phyloP scores from a whole-genome alignment of 1,140 invertebrate genomes.

The Zaprionus taronus region DNA sequence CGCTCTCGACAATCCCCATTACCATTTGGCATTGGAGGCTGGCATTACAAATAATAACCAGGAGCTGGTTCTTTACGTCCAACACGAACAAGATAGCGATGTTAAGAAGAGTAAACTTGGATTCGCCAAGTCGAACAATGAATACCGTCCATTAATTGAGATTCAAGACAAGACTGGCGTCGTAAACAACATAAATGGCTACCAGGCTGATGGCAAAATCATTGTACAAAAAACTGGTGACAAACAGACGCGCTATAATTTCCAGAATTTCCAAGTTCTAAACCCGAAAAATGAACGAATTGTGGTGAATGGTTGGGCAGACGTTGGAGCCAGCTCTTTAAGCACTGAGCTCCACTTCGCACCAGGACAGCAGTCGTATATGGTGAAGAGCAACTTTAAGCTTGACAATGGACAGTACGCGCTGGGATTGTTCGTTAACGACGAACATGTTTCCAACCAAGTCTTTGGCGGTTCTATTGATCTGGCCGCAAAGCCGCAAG shows the following conservation, averaged over 20 bases:
- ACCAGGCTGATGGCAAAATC: constrained; percentile 86
- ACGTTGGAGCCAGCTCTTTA: constrained; percentile 42
- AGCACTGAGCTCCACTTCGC: constrained; percentile 56
- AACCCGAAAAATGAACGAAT: constrained; percentile 84
- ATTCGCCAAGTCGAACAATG: constrained; percentile 86
- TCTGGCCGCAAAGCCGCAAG: constrained; percentile 29
- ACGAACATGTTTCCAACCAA: constrained; percentile 59
- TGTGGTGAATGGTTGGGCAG: constrained; percentile 85
- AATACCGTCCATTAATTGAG: constrained; percentile 89
- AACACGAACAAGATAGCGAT: constrained; percentile 86
- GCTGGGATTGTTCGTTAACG: constrained; percentile 64
- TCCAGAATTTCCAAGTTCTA: constrained; percentile 86
- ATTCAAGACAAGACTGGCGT: constrained; percentile 86
- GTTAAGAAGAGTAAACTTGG: constrained; percentile 88
- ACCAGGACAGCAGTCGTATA: constrained; percentile 53
- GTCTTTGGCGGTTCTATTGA: constrained; percentile 62
- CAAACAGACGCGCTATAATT: constrained; percentile 85
- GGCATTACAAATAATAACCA: constrained; percentile 66
- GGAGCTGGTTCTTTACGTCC: constrained; percentile 83
- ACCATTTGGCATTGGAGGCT: constrained; percentile 64
- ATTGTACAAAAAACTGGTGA: constrained; percentile 85
- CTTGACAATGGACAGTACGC: constrained; percentile 60
- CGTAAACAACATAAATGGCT: constrained; percentile 84
- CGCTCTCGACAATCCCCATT: constrained; percentile 62
- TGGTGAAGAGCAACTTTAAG: constrained; percentile 62